Evolutionary conservation across 2,888 invertebrate genomes (phyloP).

Genomic region (Lasioglossum vierecki): DNA sequence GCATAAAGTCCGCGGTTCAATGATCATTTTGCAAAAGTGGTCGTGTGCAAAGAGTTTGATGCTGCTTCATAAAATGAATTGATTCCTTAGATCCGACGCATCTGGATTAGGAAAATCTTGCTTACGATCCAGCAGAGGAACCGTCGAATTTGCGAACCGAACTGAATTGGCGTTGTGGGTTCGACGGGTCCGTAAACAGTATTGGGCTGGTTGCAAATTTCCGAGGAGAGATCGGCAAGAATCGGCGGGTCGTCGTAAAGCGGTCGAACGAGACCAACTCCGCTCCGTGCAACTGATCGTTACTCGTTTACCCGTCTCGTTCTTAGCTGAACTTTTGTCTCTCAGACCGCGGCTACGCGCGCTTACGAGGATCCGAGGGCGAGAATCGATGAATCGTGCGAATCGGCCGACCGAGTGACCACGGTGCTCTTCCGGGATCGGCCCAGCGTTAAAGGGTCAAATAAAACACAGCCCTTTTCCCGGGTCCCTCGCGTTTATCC

Average conservation of each 20-base stretch:
- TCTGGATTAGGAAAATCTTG: background rate
- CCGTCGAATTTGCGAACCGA: too few relatives aligned
- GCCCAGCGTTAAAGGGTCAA: background rate
- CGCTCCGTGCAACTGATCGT: constrained; percentile 77
- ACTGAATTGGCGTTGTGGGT: background rate
- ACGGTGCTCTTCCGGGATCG: constrained; percentile 15
- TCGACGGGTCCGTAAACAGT: background rate
- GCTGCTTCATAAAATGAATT: background rate
- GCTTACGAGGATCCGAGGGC: constrained; percentile 35
- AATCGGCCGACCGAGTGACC: background rate
- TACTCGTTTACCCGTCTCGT: constrained; percentile 80
- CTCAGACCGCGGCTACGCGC: constrained; percentile 50
- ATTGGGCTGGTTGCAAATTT: background rate
- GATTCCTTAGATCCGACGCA: background rate
- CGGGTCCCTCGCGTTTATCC: constrained; percentile 4
- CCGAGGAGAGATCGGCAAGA: constrained; percentile 9
- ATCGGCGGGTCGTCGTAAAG: background rate
- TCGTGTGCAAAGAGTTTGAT: background rate
- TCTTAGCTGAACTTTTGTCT: constrained; percentile 76
- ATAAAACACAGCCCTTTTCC: background rate
- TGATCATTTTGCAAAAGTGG: background rate
- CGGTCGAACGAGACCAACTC: constrained; percentile 42
- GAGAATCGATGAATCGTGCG: constrained; percentile 23
- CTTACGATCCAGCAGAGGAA: background rate
- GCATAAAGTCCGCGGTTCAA: background rate